Evolutionary conservation across 2,113 vertebrate genomes (phyloP).

Genomic region (Benitochromis conjunctus): DNA sequence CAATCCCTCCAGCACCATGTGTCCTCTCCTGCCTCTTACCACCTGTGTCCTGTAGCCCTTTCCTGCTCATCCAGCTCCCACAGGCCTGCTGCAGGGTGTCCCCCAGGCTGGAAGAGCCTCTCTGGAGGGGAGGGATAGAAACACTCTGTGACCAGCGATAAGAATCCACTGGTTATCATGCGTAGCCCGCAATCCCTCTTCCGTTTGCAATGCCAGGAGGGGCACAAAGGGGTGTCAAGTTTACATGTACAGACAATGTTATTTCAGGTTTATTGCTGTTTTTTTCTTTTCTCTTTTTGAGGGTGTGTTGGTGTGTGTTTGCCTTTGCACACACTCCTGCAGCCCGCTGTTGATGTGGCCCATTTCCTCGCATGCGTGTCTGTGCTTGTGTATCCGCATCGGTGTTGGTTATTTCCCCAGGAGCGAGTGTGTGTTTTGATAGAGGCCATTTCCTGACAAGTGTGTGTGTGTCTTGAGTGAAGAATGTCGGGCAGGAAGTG

Average conservation of each 20-base stretch:
- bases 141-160: conserved; percentile 59
- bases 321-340: conserved; percentile 64
- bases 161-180: conserved; percentile 46
- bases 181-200: conserved; percentile 9
- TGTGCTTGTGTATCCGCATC: conserved; percentile 36
- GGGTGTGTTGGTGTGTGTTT: conserved; percentile 50
- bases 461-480: conserved; percentile 68
- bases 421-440: conserved; percentile 63
- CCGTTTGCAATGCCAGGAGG: not conserved
- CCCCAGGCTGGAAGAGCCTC: conserved; percentile 45
- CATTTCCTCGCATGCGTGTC: conserved; percentile 66
- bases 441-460: conserved; percentile 70
- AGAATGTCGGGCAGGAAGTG: conserved; percentile 75
- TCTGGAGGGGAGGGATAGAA: conserved; percentile 17
- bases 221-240: conserved; percentile 5
- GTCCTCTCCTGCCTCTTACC: conserved; percentile 39
- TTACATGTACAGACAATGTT: conserved; percentile 42
- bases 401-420: conserved; percentile 50
- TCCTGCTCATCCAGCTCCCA: conserved; percentile 46
- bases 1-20: conserved; percentile 40
- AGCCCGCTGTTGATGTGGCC: conserved; percentile 57
- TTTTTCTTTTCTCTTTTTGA: conserved; percentile 13
- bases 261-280: conserved; percentile 64
- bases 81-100: conserved; percentile 46
- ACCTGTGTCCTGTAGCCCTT: conserved; percentile 65